Evolutionary conservation across 2,113 vertebrate genomes (phyloP).

Genomic region (Sardina pilchardus): DNA sequence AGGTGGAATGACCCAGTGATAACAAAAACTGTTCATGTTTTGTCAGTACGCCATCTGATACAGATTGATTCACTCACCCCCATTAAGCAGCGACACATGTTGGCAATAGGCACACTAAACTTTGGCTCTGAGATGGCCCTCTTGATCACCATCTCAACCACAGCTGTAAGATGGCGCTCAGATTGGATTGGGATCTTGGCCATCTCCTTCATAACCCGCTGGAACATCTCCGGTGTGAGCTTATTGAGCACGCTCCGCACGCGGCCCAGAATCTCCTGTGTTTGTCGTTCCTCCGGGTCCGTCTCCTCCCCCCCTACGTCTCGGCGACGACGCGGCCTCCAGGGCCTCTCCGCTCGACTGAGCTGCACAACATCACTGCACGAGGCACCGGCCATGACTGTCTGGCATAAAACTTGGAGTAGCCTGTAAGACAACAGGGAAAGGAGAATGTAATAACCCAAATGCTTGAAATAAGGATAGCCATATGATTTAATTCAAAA

Average conservation of each 20-base stretch:
- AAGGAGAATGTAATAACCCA: too few species aligned
- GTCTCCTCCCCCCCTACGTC: constrained; percentile 81
- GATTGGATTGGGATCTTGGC: constrained; percentile 92
- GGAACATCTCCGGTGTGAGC: constrained; percentile 97
- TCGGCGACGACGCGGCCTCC: constrained; percentile 78
- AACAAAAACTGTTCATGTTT: too few species aligned
- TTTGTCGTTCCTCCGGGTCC: constrained; percentile 56
- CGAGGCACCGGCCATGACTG: too few species aligned
- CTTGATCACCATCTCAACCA: constrained; percentile 97
- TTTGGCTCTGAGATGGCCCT: constrained; percentile 98
- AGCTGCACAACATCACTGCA: constrained; percentile 73
- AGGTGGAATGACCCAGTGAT: too few species aligned
- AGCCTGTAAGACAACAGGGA: too few species aligned
- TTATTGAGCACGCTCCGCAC: constrained; percentile 97
- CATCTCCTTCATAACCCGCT: constrained; percentile 97
- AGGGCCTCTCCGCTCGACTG: constrained; percentile 94
- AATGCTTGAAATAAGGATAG: too few species aligned
- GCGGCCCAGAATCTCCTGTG: constrained; percentile 87
- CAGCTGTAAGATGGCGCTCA: constrained; percentile 92
- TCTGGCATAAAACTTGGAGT: too few species aligned
- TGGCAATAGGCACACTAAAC: constrained; percentile 98
- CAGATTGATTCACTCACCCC: constrained; percentile 93
- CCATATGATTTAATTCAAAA: too few species aligned
- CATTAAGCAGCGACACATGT: constrained; percentile 99
- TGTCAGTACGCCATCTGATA: too few species aligned